Evolutionary conservation across 2,888 invertebrate species (phyloP).

Genomic region (Perithous albicinctus): DNA sequence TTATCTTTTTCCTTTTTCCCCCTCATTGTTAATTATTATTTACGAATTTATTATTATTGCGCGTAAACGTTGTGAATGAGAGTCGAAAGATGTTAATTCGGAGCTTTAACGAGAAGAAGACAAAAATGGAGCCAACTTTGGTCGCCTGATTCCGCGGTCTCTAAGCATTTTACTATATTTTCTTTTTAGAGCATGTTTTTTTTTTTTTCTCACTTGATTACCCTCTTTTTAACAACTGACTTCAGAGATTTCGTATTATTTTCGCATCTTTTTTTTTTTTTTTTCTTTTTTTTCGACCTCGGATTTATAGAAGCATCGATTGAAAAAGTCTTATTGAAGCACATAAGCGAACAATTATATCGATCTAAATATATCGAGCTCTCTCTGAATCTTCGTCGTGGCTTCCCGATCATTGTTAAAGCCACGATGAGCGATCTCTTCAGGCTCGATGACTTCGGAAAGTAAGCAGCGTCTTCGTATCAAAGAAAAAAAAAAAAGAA

Average conservation of each 20-base stretch:
- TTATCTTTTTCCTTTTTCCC: no score
- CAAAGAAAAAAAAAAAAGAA: not conserved
- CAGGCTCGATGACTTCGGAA: not conserved
- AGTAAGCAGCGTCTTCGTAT: not conserved
- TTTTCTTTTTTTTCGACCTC: not conserved
- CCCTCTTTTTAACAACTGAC: conserved; percentile 58
- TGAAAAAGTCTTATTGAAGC: conserved; percentile 34
- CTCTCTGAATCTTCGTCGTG: conserved; percentile 25
- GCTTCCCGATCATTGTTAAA: conserved; percentile 23
- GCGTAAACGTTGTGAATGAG: conserved; percentile 6
- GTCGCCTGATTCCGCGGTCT: no score
- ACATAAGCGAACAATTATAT: conserved; percentile 44
- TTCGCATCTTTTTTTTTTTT: not conserved
- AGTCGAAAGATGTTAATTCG: conserved; percentile 7
- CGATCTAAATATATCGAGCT: conserved; percentile 23
- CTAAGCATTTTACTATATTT: conserved; percentile 11
- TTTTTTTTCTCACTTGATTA: not conserved
- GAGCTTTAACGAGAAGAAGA: not conserved
- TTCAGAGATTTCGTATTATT: conserved; percentile 23
- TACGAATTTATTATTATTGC: conserved; percentile 10
- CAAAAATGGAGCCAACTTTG: no score
- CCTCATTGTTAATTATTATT: conserved; percentile 26
- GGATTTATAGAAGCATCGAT: conserved; percentile 3
- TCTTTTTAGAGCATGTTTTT: not conserved
- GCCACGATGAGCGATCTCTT: conserved; percentile 28